Base-by-base conservation (phyloP, 2,888 invertebrate genomes). In the Lithophane semibrunnea region DNA sequence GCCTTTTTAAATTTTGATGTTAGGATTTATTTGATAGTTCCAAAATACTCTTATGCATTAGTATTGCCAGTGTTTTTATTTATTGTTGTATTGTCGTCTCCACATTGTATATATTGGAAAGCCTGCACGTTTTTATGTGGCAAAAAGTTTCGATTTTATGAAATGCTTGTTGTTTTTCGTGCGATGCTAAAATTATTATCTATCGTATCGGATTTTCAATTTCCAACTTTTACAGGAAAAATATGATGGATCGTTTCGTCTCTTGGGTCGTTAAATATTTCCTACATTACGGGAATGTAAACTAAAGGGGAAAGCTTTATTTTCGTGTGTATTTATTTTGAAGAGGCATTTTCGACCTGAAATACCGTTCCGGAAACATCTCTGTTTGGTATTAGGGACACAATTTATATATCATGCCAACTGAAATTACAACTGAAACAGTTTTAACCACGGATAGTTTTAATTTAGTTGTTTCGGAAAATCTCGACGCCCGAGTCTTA, bases 91-190 rank as follows among this genome's bases (percentile, higher is more conserved):
- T n/a, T n/a, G n/a, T n/a, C n/a, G n/a, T n/a, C n/a, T n/a, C n/a
- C n/a, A n/a, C n/a, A n/a, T n/a, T n/a, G n/a, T n/a, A n/a, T 3
- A 42, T 54, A 61, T 52, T 67, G n/a, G 24, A 54, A 24, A 21
- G n/a, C 80, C 63, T 67, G 18, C 13, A 37, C 7, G 24, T 54
- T 79, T 56, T 49, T 54, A 21, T 29, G 3, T 5, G 10, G 79
- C 67, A 58, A 71, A 29, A 71, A 65, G 44, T 79, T 81, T 67
- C 21, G 9, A 13, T 60, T 71, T 68, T 79, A 68, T 37, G 42
- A 29, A 83, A 65, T 68, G 58, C 54, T 16, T 72, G 58, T 64
- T 79, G 42, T 54, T 72, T 64, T 79, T 66, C 5, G 42, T 21
- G 21, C 16, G 12, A 9, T 12, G n/a, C 16, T 52, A 12, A 47